Percentiles rank a stretch among this genome's conserved stretches.
These are phyloP conservation scores for Plecturocebus donacophilus DNA, from an alignment of 2,113 vertebrate species.

Conservation along the genomic window DNA sequence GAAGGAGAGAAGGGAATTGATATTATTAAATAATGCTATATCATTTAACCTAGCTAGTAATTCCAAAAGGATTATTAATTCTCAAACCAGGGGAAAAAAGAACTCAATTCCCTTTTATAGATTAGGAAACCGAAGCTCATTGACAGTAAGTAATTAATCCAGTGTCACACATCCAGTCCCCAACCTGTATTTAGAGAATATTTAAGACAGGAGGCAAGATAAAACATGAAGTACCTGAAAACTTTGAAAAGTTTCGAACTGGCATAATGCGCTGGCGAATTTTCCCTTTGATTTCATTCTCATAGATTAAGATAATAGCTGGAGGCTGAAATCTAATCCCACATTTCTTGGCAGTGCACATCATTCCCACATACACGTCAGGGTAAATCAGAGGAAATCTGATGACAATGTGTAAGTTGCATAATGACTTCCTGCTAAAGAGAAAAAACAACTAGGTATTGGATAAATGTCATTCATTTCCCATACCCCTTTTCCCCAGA, in stretches of 20 bases:
- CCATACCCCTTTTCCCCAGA: not conserved
- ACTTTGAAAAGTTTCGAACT: conserved; percentile 90
- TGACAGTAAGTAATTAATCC: not conserved
- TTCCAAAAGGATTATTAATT: conserved; percentile 17
- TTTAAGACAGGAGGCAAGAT: not conserved
- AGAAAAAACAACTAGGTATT: not conserved
- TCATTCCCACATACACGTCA: conserved; percentile 79
- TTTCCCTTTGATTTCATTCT: conserved; percentile 81
- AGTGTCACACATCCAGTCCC: not conserved
- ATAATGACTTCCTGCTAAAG: conserved; percentile 45
- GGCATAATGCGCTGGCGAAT: conserved; percentile 93
- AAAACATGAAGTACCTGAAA: conserved; percentile 87
- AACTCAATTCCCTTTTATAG: not conserved
- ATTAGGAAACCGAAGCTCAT: not conserved
- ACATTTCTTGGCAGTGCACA: conserved; percentile 90
- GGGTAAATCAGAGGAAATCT: not conserved
- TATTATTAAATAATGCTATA: conserved; percentile 36
- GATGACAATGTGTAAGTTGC: not conserved
- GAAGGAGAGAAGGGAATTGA: not conserved
- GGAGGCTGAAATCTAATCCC: conserved; percentile 93
- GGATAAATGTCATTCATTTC: not conserved
- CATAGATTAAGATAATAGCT: conserved; percentile 92
- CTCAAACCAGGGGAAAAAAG: not conserved
- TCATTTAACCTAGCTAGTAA: not conserved
- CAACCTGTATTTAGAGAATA: not conserved